phyloP scores from a whole-genome alignment of 1,140 invertebrate species.

The Lamellibrachia luymesi region DNA sequence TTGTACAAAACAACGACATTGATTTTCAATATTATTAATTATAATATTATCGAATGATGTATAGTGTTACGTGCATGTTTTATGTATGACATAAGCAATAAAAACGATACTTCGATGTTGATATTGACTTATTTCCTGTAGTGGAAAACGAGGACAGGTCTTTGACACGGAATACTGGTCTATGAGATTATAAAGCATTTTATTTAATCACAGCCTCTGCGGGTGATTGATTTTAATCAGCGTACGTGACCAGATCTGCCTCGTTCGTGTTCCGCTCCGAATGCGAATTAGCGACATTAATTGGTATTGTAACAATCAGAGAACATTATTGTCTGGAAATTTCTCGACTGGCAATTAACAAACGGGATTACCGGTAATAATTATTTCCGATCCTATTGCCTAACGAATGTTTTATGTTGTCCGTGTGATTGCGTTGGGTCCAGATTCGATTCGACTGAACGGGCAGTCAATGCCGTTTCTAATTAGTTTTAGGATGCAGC shows the following conservation, averaged over 20 bases:
- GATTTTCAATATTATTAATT: conserved; percentile 2
- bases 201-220: background rate
- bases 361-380: background rate
- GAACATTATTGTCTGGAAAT: background rate
- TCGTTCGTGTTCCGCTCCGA: background rate
- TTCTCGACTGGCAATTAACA: background rate
- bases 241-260: background rate
- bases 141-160: background rate
- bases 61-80: background rate
- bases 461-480: background rate
- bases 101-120: background rate
- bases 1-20: background rate
- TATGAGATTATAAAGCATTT: background rate
- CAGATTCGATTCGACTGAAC: background rate
- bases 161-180: background rate
- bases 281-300: background rate
- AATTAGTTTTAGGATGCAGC: background rate
- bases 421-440: background rate
- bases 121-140: background rate
- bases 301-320: background rate
- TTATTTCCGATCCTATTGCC: conserved; percentile 4
- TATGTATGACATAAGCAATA: background rate
- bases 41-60: background rate
- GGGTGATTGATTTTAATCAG: background rate
- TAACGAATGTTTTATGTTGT: conserved; percentile 1